Evolutionary conservation across 2,888 invertebrate genomes (phyloP), one percentile per base, ranked within the genome.

Genomic region (Ectemnius cavifrons): DNA sequence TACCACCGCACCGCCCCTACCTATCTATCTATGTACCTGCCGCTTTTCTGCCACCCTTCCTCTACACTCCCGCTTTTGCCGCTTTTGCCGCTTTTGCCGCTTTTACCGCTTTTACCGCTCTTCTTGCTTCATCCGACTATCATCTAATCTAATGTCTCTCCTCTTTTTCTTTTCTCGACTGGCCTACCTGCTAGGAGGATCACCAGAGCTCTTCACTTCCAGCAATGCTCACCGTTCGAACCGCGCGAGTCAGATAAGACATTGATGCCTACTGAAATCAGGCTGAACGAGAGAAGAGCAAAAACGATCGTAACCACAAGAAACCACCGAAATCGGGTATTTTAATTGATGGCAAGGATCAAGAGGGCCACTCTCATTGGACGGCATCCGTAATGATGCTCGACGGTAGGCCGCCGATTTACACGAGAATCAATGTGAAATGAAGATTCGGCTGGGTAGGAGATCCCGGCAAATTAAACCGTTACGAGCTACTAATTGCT

Each of bases 401-500:
- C 46, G 49, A 8, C 8, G 59, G n/a, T 37, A 52, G n/a, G 45
- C 20, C 46, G 62, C 59, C 64, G 74, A 70, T 80, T 69, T 65
- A 14, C 59, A 46, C 61, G 64, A 56, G 69, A 72, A 71, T 82
- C 70, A 68, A 77, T 79, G 57, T 63, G 59, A 58, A 68, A 73
- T 73, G 71, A 69, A 23, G 47, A 62, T 46, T 64, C 28, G 71
- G 65, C 74, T 68, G 71, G 71, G 67, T 78, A 16, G 37, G 37
- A 8, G 37, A 37, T 67, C 73, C 27, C 63, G 59, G 63, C 70
- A 74, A 73, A 75, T 73, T 67, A 65, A 84, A 83, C 82, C 84
- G 82, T 83, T 83, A 83, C 76, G 72, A 73, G 73, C 79, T 78
- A 81, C 79, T 82, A 82, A 82, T 82, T 81, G 74, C 73, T 69